Evolutionary conservation across 2,888 invertebrate species (phyloP), one percentile per base, ranked within the genome.

Genomic region (Cephus runcator): DNA sequence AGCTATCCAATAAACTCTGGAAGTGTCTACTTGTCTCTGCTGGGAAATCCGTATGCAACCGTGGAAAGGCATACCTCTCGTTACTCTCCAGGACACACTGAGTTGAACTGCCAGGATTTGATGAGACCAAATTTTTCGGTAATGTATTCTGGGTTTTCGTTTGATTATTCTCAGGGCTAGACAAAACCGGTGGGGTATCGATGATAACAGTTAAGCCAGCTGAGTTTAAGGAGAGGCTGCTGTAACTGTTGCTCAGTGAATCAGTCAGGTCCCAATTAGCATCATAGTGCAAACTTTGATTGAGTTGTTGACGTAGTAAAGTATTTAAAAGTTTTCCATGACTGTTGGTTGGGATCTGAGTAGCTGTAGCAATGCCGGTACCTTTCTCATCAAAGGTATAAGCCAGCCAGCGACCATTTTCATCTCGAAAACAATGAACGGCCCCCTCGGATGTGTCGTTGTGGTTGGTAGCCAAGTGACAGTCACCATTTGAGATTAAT

Each of bases 301-400:
- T 87, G 75, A 88, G 85, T 75, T 90, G 90, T 76, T 91, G 89
- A 35, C 90, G 83, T 31, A 92, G 76, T 73, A 92, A 80, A 11
- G 88, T 89, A 35, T 89, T 91, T 4, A 92, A 80, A 12, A 91
- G 80, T 83, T 90, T 91, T 69, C 91, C 89, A 81, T 89, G 88
- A 68, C 88, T 87, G 11, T 84, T 84, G 12, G 85, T 82, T 12
- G 85, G 77, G 77, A 85, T 82, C 77, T 86, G 86, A 12, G 91
- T 88, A 56, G 91, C 89, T 35, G 93, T 93, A 79, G 93, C 93
- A 1, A 92, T 90, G 0, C 94, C 94, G 1, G 93, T 92, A 83
- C 95, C 95, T 84, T 95, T 95, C 86, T 96, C 96, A 85, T 97
- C 96, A 89, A 98, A 97, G 0, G 97, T 96, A 87, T 96, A 96